Evolutionary conservation across 2,113 vertebrate species (phyloP), one percentile per base, ranked within the genome.

Genomic region (Tricholaema leucomelas): DNA sequence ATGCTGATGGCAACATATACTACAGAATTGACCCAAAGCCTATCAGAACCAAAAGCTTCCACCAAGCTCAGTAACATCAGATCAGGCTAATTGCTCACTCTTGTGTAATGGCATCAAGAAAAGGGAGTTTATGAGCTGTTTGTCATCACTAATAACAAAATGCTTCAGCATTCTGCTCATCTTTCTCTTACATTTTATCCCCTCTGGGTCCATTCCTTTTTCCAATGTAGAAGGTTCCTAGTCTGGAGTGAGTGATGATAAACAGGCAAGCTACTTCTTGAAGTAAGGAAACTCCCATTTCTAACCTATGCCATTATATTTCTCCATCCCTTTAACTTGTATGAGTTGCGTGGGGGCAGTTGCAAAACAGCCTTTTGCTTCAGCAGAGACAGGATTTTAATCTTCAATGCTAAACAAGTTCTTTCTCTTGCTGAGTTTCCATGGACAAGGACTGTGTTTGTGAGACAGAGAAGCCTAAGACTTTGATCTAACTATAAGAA

Each of bases 291-390:
- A 28, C 9, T 48, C 10, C 12, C 12, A 79, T 74, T 92, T 65
- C 35, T 35, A 40, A 35, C 6, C 21, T 42, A 19, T 46, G 11
- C 13, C 10, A 5, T 52, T 52, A 19, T 30, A 18, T 72, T 75
- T 82, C 6, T 55, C 44, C 3, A 2, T 54, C 42, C 9, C 19
- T 86, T 83, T 60, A 61, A 23, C 65, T 36, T 72, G 31, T 33
- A 31, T 1, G 5, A 44, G 6, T 36, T 87, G 30, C 21, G 31
- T 0, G 1, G 16, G 7, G 3, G 70, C 36, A 40, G 28, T 46
- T 14, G 33, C 31, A 87, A 81, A 90, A 55, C 9, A 18, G 21
- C 5, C 42, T 23, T 64, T 36, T 52, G 19, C 65, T 88, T 81
- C 70, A 85, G 27, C 23, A 56, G 8, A 46, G 31, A 1, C n/a